Evolutionary conservation across 2,888 invertebrate genomes (phyloP), one percentile per base, ranked within the genome.

Genomic region (Phengaris arion): DNA sequence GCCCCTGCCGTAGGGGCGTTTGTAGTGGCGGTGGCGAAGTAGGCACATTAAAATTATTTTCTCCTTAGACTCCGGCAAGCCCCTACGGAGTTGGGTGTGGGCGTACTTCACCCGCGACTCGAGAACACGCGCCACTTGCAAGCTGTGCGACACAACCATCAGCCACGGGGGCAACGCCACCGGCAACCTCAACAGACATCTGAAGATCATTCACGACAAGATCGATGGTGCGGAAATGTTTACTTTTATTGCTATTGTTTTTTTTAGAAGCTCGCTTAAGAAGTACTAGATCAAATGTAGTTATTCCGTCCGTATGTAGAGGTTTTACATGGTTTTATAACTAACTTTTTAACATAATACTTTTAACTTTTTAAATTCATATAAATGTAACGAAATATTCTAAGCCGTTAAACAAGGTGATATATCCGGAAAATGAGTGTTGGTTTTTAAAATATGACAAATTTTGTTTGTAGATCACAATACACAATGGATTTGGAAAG

Each of bases 111-210:
- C 85, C 57, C 88, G 87, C 52, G 82, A 89, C 13, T 85, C 91
- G 0, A 68, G 78, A 13, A 89, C 89, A 0, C 84, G 87, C 74
- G 93, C 93, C n/a, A 88, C 89, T 78, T 93, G 93, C 84, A 90
- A 89, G 79, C 81, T 93, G 6, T 93, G 93, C 81, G 82, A 83
- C n/a, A 83, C 92, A 0, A 89, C 86, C 79, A 93, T 93, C 78
- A 86, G 87, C 64, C 93, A 93, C 79, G 93, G 93, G 6, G 93
- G 93, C 9, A 92, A 91, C 79, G 92, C 93, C 0, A 93, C 93
- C 0, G 93, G 93, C 77, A 93, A 93, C 81, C 92, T 93, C 92
- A 93, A 93, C 80, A 77, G 93, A 6, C 93, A 93, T 78, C 89
- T 93, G 74, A 92, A 92, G 83, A 91, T 91, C 86, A 87, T 91